phyloP scores from a whole-genome alignment of 2,888 invertebrate species.

The Leptarthrus brevirostris region DNA sequence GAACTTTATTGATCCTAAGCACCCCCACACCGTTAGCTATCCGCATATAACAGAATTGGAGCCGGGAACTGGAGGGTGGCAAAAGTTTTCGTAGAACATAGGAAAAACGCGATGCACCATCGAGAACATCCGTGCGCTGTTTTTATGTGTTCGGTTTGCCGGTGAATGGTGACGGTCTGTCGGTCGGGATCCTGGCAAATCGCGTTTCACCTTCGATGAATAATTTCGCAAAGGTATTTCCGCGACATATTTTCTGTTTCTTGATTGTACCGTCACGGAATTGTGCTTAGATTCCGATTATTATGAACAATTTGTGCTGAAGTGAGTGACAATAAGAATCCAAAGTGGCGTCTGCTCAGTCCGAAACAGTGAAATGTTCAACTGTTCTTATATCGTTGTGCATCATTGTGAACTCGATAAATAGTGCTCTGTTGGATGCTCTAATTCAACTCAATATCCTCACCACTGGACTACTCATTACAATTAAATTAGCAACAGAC shows the following conservation, averaged over 20 bases:
- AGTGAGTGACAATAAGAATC: conserved; percentile 26
- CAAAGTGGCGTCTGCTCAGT: conserved; percentile 56
- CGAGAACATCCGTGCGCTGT: conserved; percentile 21
- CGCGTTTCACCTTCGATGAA: conserved; percentile 16
- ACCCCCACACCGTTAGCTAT: conserved; percentile 14
- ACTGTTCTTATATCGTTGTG: conserved; percentile 56
- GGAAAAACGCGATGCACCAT: conserved; percentile 23
- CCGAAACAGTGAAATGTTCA: conserved; percentile 55
- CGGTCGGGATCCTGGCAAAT: background rate
- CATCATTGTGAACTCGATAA: conserved; percentile 55
- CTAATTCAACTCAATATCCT: conserved; percentile 55
- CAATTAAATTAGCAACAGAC: conserved; percentile 55
- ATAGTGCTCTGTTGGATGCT: conserved; percentile 54
- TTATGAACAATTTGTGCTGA: conserved; percentile 13
- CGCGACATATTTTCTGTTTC: background rate
- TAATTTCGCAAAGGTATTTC: background rate
- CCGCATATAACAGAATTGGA: conserved; percentile 7
- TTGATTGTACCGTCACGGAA: conserved; percentile 1
- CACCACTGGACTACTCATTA: conserved; percentile 55
- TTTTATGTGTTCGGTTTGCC: background rate
- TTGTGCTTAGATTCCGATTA: background rate
- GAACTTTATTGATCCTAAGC: conserved; percentile 40
- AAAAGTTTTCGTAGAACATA: background rate
- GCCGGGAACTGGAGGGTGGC: background rate
- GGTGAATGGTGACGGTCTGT: background rate